These are phyloP conservation scores for Plectrocnemia conspersa DNA, from an alignment of 1,140 invertebrate species.

Conservation along the genomic window DNA sequence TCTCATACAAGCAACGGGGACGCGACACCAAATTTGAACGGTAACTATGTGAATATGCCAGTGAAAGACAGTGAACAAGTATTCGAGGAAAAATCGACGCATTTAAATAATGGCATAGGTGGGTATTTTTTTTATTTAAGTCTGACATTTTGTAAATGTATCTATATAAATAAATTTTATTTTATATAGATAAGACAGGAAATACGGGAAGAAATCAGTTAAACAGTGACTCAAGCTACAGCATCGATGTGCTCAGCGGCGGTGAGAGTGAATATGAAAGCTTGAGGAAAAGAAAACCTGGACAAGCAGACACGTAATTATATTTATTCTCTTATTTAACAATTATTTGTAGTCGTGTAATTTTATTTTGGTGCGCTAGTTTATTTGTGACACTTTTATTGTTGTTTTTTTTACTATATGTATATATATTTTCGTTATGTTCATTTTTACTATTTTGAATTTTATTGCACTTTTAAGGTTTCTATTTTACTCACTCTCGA, in stretches of 20 bases:
- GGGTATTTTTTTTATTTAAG: background rate
- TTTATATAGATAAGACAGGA: background rate
- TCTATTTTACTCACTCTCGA: background rate
- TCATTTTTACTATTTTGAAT: too few relatives aligned
- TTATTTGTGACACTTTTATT: too few relatives aligned
- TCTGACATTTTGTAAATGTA: conserved; percentile 36
- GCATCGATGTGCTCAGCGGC: conserved; percentile 49
- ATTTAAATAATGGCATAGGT: conserved; percentile 8
- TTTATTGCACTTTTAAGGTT: background rate
- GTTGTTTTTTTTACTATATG: too few relatives aligned
- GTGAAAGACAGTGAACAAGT: too few relatives aligned
- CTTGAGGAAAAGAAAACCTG: conserved; percentile 42
- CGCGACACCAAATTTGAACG: too few relatives aligned
- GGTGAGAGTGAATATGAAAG: conserved; percentile 51
- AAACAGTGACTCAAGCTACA: conserved; percentile 46
- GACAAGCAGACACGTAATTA: conserved; percentile 38
- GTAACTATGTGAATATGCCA: too few relatives aligned
- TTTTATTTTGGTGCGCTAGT: too few relatives aligned
- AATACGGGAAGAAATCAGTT: conserved; percentile 14
- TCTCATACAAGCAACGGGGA: too few relatives aligned
- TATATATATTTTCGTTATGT: too few relatives aligned
- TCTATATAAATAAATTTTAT: too few relatives aligned
- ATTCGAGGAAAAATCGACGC: background rate
- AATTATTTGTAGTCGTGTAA: background rate
- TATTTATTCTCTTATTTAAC: background rate